These are phyloP conservation scores for Periplaneta americana DNA, from an alignment of 1,140 invertebrate genomes.

Conservation along the genomic window DNA sequence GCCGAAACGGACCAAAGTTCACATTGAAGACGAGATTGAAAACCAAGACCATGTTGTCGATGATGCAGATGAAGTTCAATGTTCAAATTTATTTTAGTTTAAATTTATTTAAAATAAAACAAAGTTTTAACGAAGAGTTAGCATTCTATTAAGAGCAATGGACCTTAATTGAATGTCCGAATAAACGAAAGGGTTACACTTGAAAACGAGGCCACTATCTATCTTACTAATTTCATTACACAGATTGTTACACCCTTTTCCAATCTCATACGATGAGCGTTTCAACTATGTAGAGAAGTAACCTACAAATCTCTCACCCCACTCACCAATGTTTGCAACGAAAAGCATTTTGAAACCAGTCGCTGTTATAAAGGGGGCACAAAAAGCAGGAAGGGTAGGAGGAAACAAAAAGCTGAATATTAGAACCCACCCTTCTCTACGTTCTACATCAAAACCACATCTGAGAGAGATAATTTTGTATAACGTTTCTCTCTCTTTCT, in stretches of 20 bases:
- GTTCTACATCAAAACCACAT: not conserved
- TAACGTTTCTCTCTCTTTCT: not conserved
- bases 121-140: not conserved
- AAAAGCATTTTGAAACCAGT: not conserved
- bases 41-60: too few species aligned
- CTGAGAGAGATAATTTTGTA: not conserved
- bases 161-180: not conserved
- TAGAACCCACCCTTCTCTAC: not conserved
- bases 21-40: too few species aligned
- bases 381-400: not conserved
- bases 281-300: not conserved
- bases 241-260: not conserved
- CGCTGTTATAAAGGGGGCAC: not conserved
- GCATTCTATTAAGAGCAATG: not conserved
- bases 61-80: too few species aligned
- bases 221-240: not conserved
- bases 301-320: too few species aligned
- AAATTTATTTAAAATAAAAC: too few species aligned
- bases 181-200: too few species aligned
- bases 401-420: not conserved
- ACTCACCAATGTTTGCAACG: too few species aligned
- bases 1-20: too few species aligned
- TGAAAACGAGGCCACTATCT: not conserved
- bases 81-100: too few species aligned
- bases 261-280: not conserved